phyloP scores from a whole-genome alignment of 2,113 vertebrate species.

The Baryphthengus martii region DNA sequence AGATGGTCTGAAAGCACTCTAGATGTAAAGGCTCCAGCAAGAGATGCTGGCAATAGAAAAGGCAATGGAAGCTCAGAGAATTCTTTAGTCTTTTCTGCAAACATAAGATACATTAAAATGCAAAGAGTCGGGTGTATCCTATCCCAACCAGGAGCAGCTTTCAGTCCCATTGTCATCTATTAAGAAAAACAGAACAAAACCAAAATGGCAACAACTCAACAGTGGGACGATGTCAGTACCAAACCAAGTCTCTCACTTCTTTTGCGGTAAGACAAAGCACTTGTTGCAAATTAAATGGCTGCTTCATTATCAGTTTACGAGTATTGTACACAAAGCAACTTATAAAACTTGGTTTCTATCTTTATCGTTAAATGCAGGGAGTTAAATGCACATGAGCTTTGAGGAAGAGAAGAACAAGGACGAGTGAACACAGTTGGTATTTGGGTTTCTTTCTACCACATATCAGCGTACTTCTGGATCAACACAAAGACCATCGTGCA shows the following conservation, averaged over 20 bases:
- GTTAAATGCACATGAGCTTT: neutral
- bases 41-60: neutral
- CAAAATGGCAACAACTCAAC: neutral
- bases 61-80: neutral
- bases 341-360: neutral
- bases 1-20: conserved; percentile 21
- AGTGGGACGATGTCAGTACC: neutral
- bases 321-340: neutral
- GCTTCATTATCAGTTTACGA: neutral
- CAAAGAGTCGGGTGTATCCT: neutral
- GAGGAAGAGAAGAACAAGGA: neutral
- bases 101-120: neutral
- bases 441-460: neutral
- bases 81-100: neutral
- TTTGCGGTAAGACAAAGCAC: neutral
- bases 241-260: neutral
- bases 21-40: neutral
- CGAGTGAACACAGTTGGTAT: neutral
- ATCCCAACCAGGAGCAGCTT: neutral
- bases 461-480: neutral
- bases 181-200: neutral
- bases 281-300: neutral
- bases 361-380: neutral
- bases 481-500: neutral
- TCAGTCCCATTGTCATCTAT: neutral